Base-by-base conservation (phyloP, 2,888 invertebrate genomes). In the Plemyria rubiginata region DNA sequence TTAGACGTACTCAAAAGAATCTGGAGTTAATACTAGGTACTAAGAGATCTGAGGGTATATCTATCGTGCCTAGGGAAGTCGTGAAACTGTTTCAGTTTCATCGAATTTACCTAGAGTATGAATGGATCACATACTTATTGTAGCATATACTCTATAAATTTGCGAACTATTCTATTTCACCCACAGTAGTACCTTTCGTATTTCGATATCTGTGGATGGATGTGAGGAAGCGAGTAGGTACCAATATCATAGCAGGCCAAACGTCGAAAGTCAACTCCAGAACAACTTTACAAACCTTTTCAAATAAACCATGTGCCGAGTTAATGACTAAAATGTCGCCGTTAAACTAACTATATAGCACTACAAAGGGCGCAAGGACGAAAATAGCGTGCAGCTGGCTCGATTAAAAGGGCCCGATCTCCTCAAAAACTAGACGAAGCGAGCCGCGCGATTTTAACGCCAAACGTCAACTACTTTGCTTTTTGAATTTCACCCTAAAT, bases 381-480 rank as follows among this genome's bases (percentile, higher is more conserved):
- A 75, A 67, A 75, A 56, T 79, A 72, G 65, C 71, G 36, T 71
- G 70, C 65, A 64, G 29, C 56, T 11, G 28, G 58, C 68, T 43
- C 68, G 64, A 68, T 68, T 66, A 69, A 71, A 76, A 67, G 65
- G 71, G 69, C 65, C 67, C 60, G n/a, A 53, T 49, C 66, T 69
- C 58, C 68, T 63, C 70, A 50, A 72, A 78, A 78, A 75, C 72
- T 67, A 65, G 72, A 75, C 71, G 70, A 74, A 79, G 77, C 77
- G 76, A 73, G 78, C 81, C 78, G 79, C 72, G 80, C 81, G 76
- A 83, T 82, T 82, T 80, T 80, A 79, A 80, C 77, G 78, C 79
- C 76, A 81, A 81, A 80, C 82, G 82, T 85, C 83, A 86, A 83
- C 86, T 82, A 86, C 80, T 81, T 82, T 79, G 81, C 78, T 80